A percentile compares a stretch with the other conserved stretches of the same genome.
Conservation (phyloP, 2,888 invertebrate genomes). For the Coremacera marginata region DNA sequence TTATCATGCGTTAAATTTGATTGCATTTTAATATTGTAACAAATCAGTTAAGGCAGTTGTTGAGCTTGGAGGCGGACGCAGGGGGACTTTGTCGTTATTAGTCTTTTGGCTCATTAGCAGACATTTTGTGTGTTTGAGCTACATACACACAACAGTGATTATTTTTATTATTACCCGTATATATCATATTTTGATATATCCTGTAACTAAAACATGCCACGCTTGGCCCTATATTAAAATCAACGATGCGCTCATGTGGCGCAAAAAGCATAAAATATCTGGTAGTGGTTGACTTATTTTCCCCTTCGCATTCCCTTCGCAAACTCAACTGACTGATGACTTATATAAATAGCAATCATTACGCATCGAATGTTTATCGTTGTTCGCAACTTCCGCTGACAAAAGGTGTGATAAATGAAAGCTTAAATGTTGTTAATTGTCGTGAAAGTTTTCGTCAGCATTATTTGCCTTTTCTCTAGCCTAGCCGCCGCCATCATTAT, state of each 20-base stretch:
- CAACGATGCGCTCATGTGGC: constrained; percentile 4
- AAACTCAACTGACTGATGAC: neutral
- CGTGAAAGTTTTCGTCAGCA: constrained; percentile 1
- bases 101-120: neutral
- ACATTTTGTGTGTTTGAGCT: neutral
- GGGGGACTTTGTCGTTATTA: neutral
- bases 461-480: neutral
- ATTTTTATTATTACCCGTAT: neutral
- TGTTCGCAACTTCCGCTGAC: neutral
- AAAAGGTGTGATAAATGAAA: constrained; percentile 14
- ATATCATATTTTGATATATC: neutral
- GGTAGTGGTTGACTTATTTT: neutral
- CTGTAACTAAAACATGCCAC: neutral
- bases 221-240: neutral
- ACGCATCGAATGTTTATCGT: neutral
- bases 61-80: too few relatives aligned
- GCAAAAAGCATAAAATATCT: constrained; percentile 1
- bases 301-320: neutral
- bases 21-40: too few relatives aligned
- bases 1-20: too few relatives aligned
- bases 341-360: neutral
- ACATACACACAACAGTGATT: neutral
- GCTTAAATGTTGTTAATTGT: constrained; percentile 1
- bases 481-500: neutral
- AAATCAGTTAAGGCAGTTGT: too few relatives aligned